phyloP scores from a whole-genome alignment of 2,113 vertebrate genomes.

The Spea bombifrons region DNA sequence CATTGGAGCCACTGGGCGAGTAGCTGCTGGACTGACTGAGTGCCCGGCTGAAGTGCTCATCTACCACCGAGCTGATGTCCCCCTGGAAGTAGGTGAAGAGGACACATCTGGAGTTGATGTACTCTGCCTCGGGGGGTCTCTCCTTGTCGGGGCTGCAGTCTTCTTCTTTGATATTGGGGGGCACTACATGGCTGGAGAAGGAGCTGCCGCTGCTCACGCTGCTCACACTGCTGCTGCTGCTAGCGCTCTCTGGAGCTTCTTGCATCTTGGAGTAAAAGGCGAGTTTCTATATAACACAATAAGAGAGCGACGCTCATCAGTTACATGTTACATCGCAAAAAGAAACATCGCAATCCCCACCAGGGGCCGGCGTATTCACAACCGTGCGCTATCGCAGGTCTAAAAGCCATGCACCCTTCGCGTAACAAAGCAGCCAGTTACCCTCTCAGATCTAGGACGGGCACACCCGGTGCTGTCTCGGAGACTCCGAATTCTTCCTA shows the following conservation, averaged over 20 bases:
- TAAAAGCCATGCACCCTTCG: too few species aligned
- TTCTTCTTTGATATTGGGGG: slow-evolving; percentile 85
- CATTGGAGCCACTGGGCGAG: slow-evolving; percentile 63
- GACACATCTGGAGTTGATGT: slow-evolving; percentile 91
- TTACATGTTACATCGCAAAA: too few species aligned
- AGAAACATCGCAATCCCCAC: too few species aligned
- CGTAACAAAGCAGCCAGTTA: too few species aligned
- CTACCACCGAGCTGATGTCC: slow-evolving; percentile 94
- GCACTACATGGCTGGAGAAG: slow-evolving; percentile 71
- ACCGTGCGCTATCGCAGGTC: too few species aligned
- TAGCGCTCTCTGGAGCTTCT: slow-evolving; percentile 77
- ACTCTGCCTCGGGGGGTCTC: slow-evolving; percentile 88
- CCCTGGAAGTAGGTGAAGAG: slow-evolving; percentile 98
- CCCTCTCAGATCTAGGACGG: too few species aligned
- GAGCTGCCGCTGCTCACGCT: slow-evolving; percentile 65
- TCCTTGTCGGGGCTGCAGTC: slow-evolving; percentile 86
- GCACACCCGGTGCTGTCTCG: too few species aligned
- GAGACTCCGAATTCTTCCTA: too few species aligned
- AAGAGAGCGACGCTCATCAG: slow-evolving; percentile 8
- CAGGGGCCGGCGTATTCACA: too few species aligned
- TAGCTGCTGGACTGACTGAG: slow-evolving; percentile 84
- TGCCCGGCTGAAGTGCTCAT: slow-evolving; percentile 95
- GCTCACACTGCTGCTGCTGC: slow-evolving; percentile 63
- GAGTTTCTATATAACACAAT: slow-evolving; percentile 75
- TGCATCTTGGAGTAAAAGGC: slow-evolving; percentile 97